phyloP scores from a whole-genome alignment of 2,113 vertebrate genomes.

The Megaceryle maxima region DNA sequence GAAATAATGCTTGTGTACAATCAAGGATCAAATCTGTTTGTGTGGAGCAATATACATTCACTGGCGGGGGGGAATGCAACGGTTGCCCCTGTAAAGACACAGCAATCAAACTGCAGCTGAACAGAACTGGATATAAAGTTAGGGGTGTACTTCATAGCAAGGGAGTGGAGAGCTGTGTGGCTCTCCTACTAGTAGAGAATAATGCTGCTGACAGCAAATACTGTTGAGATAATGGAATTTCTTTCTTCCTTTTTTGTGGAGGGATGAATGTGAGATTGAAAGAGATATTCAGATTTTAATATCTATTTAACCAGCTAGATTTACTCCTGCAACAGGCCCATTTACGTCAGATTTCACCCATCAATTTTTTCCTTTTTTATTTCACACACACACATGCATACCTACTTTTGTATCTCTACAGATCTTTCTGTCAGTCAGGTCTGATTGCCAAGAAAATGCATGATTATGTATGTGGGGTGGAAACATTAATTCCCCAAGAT shows the following conservation, averaged over 20 bases:
- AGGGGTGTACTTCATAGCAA: neutral
- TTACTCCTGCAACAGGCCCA: neutral
- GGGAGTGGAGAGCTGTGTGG: neutral
- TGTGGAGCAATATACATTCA: neutral
- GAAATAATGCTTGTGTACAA: neutral
- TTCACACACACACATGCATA: too few species aligned
- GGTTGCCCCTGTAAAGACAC: neutral
- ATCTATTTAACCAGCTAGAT: neutral
- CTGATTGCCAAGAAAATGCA: neutral
- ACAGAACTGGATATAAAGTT: slow-evolving; percentile 3
- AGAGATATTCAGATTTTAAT: slow-evolving; percentile 19
- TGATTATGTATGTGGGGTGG: neutral
- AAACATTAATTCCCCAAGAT: neutral
- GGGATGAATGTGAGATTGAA: slow-evolving; percentile 23
- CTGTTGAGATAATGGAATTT: neutral
- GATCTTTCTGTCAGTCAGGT: neutral
- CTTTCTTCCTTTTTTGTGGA: neutral
- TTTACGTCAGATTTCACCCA: neutral
- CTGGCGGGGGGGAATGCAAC: neutral
- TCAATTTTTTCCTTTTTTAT: neutral
- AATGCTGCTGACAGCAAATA: slow-evolving; percentile 19
- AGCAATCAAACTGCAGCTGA: neutral
- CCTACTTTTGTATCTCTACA: neutral
- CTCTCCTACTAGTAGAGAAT: neutral
- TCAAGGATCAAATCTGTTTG: neutral